A percentile compares a stretch with the other conserved stretches of the same genome.
Conservation (phyloP, 1,140 invertebrate genomes). For the Arctopsyche grandis region DNA sequence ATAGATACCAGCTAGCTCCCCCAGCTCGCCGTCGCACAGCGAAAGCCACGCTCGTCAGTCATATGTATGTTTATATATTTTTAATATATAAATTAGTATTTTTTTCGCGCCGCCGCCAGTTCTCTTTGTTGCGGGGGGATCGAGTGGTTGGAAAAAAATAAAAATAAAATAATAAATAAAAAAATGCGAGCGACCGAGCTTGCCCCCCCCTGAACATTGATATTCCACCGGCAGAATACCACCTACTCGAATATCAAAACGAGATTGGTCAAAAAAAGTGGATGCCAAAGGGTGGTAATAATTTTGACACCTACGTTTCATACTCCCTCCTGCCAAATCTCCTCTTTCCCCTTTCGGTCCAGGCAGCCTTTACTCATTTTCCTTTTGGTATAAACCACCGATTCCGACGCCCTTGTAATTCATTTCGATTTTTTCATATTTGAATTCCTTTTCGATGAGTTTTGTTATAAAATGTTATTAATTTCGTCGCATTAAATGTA, state of each 20-base stretch:
- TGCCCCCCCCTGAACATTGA: background rate
- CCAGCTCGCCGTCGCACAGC: conserved; percentile 36
- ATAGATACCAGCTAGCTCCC: conserved; percentile 42
- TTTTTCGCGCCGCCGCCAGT: conserved; percentile 1
- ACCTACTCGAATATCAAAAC: conserved; percentile 9
- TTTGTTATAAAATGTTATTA: no score
- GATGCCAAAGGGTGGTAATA: conserved; percentile 17
- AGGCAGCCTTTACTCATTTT: no score
- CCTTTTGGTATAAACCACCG: no score
- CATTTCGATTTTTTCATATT: no score
- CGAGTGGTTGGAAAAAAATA: background rate
- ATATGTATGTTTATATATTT: background rate
- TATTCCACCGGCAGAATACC: conserved; percentile 3
- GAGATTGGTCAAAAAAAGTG: conserved; percentile 25
- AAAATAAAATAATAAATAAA: conserved; percentile 2
- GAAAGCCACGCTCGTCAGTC: background rate
- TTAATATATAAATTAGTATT: conserved; percentile 17
- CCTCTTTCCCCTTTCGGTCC: background rate
- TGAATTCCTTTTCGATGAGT: no score
- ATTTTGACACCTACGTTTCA: conserved; percentile 12
- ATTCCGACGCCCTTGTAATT: no score
- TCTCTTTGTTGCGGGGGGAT: background rate
- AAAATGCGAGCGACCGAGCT: background rate
- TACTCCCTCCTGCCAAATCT: background rate
- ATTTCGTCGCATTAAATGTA: no score